Conservation (phyloP, 2,113 vertebrate genomes). For the Neomonachus schauinslandi region DNA sequence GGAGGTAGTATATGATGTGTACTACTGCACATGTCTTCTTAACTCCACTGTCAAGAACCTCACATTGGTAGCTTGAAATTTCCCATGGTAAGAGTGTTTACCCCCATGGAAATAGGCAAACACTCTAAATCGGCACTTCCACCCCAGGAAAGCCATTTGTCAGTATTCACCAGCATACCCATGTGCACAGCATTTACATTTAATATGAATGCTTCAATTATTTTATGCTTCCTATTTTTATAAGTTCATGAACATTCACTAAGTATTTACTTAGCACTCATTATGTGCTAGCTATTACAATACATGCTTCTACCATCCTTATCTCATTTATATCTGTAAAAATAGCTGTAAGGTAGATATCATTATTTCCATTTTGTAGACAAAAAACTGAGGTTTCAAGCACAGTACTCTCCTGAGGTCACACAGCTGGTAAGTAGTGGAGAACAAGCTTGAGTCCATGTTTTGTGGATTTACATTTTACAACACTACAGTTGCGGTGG, state of each 20-base stretch:
- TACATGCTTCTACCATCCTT: background rate
- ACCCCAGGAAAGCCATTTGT: background rate
- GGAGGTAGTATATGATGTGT: background rate
- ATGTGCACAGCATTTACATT: background rate
- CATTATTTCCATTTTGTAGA: background rate
- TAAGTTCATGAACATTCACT: background rate
- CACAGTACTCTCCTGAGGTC: background rate
- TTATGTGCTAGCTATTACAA: background rate
- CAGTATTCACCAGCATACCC: background rate
- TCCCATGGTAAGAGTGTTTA: background rate
- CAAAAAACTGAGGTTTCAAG: background rate
- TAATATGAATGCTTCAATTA: background rate
- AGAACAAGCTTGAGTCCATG: background rate
- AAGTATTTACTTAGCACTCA: background rate
- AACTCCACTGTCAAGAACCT: background rate
- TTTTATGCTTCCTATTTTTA: background rate
- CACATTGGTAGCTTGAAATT: background rate
- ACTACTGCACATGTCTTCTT: rapidly evolving
- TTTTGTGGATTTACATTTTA: background rate
- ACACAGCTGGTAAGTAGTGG: background rate
- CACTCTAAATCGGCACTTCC: background rate
- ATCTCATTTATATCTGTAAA: background rate
- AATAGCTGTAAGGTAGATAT: background rate
- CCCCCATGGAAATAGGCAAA: background rate
- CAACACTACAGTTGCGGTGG: too few relatives aligned